Percentiles rank a stretch among this genome's conserved stretches.
These are phyloP conservation scores for Blastomussa wellsi DNA, from an alignment of 92 coral and sea anemone genomes.

Conservation along the genomic window DNA sequence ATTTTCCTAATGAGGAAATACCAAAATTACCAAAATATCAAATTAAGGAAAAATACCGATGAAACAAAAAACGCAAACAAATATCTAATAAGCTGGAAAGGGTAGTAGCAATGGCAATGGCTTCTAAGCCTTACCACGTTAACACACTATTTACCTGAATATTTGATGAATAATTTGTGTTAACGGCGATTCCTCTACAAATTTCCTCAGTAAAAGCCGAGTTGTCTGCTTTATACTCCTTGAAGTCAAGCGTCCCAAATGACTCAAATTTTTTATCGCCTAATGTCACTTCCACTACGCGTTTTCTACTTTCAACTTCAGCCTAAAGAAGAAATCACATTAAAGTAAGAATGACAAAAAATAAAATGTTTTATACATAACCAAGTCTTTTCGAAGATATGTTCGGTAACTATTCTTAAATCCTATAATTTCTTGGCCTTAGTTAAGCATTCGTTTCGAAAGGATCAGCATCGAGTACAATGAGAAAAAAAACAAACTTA, in stretches of 20 bases:
- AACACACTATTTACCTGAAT: conserved; percentile 52
- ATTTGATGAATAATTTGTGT: conserved; percentile 68
- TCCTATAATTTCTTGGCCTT: neutral
- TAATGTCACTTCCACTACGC: conserved; percentile 23
- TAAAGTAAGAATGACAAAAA: neutral
- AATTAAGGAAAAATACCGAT: too few relatives aligned
- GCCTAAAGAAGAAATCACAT: conserved; percentile 20
- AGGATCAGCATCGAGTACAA: too few relatives aligned
- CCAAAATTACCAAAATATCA: neutral
- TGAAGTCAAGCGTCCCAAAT: conserved; percentile 10
- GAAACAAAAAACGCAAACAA: neutral
- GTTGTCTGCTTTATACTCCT: conserved; percentile 3
- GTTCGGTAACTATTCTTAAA: neutral
- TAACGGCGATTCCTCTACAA: conserved; percentile 71
- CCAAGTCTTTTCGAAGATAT: neutral
- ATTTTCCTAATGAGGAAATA: too few relatives aligned
- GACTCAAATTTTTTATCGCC: conserved; percentile 23
- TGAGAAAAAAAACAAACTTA: too few relatives aligned
- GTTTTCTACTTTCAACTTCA: conserved; percentile 26
- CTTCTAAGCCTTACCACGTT: neutral
- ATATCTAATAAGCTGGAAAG: neutral
- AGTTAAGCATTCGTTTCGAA: too few relatives aligned
- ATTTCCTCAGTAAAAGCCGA: conserved; percentile 60
- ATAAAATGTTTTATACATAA: too few relatives aligned
- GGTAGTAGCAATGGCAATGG: neutral